A percentile compares a stretch with the other conserved stretches of the same genome.
Evolutionary conservation across 2,888 invertebrate genomes (phyloP).

Genomic region (Ophraella communa): DNA sequence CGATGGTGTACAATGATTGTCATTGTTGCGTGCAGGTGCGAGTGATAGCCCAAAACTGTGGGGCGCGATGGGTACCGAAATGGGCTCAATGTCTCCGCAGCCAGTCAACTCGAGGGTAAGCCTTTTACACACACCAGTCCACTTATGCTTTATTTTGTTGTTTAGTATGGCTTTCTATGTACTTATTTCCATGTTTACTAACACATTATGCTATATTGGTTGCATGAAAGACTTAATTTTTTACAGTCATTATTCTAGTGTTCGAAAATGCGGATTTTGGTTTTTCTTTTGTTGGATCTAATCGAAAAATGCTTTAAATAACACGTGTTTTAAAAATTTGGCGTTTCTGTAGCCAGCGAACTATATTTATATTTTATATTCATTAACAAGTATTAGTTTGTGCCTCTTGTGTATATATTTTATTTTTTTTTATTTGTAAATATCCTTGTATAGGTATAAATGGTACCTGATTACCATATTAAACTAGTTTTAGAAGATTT

Average conservation of each 20-base stretch:
- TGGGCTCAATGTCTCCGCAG: conserved; percentile 64
- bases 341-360: too few relatives aligned
- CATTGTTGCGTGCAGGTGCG: conserved; percentile 63
- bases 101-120: conserved; percentile 69
- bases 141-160: conserved; percentile 48
- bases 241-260: background rate
- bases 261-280: background rate
- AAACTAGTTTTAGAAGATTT: too few relatives aligned
- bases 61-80: conserved; percentile 63
- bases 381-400: too few relatives aligned
- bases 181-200: conserved; percentile 10
- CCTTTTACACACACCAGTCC: conserved; percentile 51
- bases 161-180: conserved; percentile 37
- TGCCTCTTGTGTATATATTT: too few relatives aligned
- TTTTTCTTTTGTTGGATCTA: background rate
- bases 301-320: background rate
- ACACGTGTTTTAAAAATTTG: too few relatives aligned
- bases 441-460: too few relatives aligned
- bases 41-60: conserved; percentile 65
- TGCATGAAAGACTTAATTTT: conserved; percentile 11
- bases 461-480: too few relatives aligned
- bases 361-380: too few relatives aligned
- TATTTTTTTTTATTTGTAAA: too few relatives aligned
- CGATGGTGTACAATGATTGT: conserved; percentile 43
- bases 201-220: conserved; percentile 7